Evolutionary conservation across 2,888 invertebrate genomes (phyloP).

Genomic region (Clivina fossor): DNA sequence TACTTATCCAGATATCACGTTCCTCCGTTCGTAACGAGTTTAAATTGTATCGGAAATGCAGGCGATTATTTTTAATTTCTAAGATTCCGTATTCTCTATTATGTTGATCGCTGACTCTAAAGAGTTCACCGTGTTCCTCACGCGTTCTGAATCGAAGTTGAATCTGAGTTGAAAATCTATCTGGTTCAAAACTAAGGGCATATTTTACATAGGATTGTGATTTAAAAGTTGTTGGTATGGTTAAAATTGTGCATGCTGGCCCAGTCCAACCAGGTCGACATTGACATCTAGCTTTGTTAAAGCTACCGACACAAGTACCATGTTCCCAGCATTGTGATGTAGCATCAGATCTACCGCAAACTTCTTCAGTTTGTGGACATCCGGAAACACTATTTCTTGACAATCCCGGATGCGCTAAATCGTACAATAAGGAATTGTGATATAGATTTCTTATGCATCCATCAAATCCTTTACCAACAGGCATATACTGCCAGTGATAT

Average conservation of each 20-base stretch:
- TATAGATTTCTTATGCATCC: slow-evolving; percentile 95
- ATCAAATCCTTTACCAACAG: slow-evolving; percentile 87
- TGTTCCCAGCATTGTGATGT: slow-evolving; percentile 89
- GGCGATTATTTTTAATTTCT: slow-evolving; percentile 83
- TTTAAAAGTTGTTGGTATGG: slow-evolving; percentile 89
- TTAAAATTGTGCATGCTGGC: slow-evolving; percentile 80
- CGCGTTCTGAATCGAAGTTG: slow-evolving; percentile 92
- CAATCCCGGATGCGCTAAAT: slow-evolving; percentile 89
- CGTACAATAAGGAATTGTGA: slow-evolving; percentile 94
- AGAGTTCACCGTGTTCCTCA: slow-evolving; percentile 90
- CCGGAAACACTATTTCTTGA: slow-evolving; percentile 84
- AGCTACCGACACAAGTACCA: slow-evolving; percentile 90
- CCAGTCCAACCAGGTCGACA: slow-evolving; percentile 97
- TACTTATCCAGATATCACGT: slow-evolving; percentile 85
- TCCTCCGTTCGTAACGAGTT: slow-evolving; percentile 90
- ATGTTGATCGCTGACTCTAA: slow-evolving; percentile 93
- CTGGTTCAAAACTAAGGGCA: slow-evolving; percentile 90
- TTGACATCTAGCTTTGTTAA: slow-evolving; percentile 86
- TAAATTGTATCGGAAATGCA: slow-evolving; percentile 90
- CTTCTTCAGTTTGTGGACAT: slow-evolving; percentile 91
- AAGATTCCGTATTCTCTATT: slow-evolving; percentile 92
- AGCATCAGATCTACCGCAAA: slow-evolving; percentile 84
- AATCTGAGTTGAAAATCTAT: slow-evolving; percentile 88
- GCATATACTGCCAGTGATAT: slow-evolving; percentile 90
- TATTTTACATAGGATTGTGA: slow-evolving; percentile 96